These are phyloP conservation scores for Aproaerema taeniolella DNA, from an alignment of 2,888 invertebrate species.

Conservation along the genomic window DNA sequence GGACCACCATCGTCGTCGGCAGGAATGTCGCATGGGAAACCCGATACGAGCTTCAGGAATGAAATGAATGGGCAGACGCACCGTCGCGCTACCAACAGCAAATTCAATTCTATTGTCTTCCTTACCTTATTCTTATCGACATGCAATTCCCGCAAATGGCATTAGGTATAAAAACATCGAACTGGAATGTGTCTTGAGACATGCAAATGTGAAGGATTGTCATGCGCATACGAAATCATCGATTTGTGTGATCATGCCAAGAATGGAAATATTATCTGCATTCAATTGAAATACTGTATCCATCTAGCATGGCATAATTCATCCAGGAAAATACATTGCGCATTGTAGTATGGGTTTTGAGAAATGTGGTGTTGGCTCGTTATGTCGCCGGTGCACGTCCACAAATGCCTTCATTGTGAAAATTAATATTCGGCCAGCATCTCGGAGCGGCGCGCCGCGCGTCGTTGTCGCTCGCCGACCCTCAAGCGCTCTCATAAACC, in stretches of 20 bases:
- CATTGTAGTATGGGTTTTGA: slow-evolving; percentile 53
- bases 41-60: slow-evolving; percentile 40
- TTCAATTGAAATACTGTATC: slow-evolving; percentile 27
- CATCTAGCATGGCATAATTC: slow-evolving; percentile 49
- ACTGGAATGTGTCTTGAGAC: slow-evolving; percentile 37
- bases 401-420: slow-evolving; percentile 68
- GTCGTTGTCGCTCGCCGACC: slow-evolving; percentile 25
- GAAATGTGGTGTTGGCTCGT: slow-evolving; percentile 55
- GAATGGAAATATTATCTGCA: slow-evolving; percentile 27
- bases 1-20: slow-evolving; percentile 43
- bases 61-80: slow-evolving; percentile 33
- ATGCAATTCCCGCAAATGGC: slow-evolving; percentile 7
- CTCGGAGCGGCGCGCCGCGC: slow-evolving; percentile 27
- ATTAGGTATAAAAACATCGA: slow-evolving; percentile 25
- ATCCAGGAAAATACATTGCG: slow-evolving; percentile 53
- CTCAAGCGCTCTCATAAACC: slow-evolving; percentile 23
- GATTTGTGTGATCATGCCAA: slow-evolving; percentile 30
- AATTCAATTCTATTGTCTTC: slow-evolving; percentile 29
- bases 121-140: slow-evolving; percentile 17
- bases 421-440: slow-evolving; percentile 71
- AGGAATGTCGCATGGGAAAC: slow-evolving; percentile 50
- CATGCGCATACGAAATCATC: slow-evolving; percentile 35
- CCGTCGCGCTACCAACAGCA: slow-evolving; percentile 24
- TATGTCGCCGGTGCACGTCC: slow-evolving; percentile 57
- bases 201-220: slow-evolving; percentile 12